Base-by-base conservation (phyloP, 2,797 vertebrate genomes). In the Limosa lapponica region DNA sequence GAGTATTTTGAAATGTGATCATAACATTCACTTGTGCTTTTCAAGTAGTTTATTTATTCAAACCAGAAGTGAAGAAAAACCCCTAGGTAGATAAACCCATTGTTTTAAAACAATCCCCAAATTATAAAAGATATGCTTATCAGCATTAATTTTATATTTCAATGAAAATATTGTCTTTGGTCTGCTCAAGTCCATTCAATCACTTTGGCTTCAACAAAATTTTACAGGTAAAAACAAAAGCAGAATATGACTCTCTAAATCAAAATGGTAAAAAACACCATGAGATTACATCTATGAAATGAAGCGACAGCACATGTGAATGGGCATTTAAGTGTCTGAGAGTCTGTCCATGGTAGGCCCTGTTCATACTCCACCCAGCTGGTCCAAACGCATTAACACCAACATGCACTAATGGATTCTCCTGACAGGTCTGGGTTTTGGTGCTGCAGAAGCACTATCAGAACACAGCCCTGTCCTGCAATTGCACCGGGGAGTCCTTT, bases 381-480 rank as follows among this genome's bases (percentile, higher is more conserved):
- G 17, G 3, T 20, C 37, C 37, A 65, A 44, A 55, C 49, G 5
- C 10, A 8, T 58, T 27, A 44, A 58, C 22, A 57, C 19, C 23
- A 84, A 78, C 74, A 48, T 39, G 13, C n/a, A 17, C 49, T 46
- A 61, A 36, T 27, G 8, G 55, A 57, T 34, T 83, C 14, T 34
- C 16, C 36, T 58, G n/a, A 27, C 8, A 54, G 10, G 3, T 44
- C 46, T 28, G 7, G 0, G 1, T 2, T 73, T 70, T 54, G n/a
- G 3, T 80, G 16, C 6, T 90, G 19, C 23, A 69, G 59, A 82
- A 70, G 4, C 10, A 43, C 5, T 7, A 73, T 22, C 4, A 62
- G 10, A 69, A 41, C 27, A 13, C 4, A 55, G 5, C 20, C 10
- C 25, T 57, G 27, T 4, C 24, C 2, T 78, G 30, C 4, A 54